Percentiles rank a stretch among this genome's conserved stretches.
These are phyloP conservation scores for Verasper variegatus DNA, from an alignment of 2,113 vertebrate genomes.

Conservation along the genomic window DNA sequence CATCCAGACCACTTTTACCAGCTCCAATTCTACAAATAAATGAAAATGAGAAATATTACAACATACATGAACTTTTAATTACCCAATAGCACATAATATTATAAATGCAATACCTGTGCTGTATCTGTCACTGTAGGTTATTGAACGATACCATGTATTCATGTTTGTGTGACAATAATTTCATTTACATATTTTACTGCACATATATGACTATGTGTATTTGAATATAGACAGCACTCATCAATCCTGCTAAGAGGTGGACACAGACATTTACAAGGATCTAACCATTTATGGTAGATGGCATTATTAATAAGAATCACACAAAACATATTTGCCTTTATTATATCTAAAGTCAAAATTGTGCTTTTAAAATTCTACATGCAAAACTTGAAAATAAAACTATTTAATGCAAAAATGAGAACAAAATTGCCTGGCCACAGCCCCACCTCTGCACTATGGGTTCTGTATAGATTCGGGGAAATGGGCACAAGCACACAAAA, in stretches of 20 bases:
- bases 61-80: neutral
- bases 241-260: no score
- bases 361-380: neutral
- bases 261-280: no score
- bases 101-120: neutral
- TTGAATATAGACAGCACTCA: no score
- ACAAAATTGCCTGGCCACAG: neutral
- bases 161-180: no score
- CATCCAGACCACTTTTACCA: constrained; percentile 82
- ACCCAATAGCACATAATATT: neutral
- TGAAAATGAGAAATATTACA: neutral
- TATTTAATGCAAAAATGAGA: neutral
- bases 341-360: neutral
- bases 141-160: no score
- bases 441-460: neutral
- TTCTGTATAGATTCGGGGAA: neutral
- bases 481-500: neutral
- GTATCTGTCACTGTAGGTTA: neutral
- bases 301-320: no score
- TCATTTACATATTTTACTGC: no score
- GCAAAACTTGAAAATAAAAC: neutral
- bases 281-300: no score
- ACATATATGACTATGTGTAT: no score
- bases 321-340: neutral
- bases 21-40: constrained; percentile 82